Conservation (phyloP, 2,797 vertebrate species). For the Danio kyathit region DNA sequence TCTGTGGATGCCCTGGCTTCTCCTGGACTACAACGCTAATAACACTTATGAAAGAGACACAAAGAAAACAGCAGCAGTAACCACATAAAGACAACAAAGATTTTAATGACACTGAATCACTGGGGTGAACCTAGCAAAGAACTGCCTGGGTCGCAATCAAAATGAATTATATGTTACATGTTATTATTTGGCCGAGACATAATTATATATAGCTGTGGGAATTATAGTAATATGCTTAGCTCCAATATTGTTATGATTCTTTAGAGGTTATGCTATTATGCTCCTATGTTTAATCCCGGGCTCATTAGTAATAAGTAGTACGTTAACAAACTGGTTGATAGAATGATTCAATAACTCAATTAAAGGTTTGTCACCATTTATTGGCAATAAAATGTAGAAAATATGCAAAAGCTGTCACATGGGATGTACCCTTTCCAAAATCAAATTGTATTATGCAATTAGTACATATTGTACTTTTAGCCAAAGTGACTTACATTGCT, state of each 20-base stretch:
- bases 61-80: constrained; percentile 8
- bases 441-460: no score
- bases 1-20: constrained; percentile 31
- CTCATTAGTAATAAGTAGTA: not conserved
- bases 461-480: no score
- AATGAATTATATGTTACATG: not conserved
- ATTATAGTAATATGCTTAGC: not conserved
- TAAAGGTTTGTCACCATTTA: not conserved
- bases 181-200: not conserved
- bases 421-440: no score
- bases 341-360: not conserved
- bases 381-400: no score
- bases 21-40: constrained; percentile 12
- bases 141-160: not conserved
- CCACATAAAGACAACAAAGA: constrained; percentile 5
- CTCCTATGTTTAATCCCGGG: not conserved
- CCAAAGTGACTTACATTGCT: no score
- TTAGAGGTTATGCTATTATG: not conserved
- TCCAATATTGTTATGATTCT: not conserved
- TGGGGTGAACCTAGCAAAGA: not conserved
- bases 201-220: not conserved
- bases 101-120: not conserved
- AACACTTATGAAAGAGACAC: constrained; percentile 9
- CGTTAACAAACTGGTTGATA: not conserved
- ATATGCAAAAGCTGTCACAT: not conserved